Base-by-base conservation (phyloP, 2,888 invertebrate species). In the Rugalucina vietnamica region DNA sequence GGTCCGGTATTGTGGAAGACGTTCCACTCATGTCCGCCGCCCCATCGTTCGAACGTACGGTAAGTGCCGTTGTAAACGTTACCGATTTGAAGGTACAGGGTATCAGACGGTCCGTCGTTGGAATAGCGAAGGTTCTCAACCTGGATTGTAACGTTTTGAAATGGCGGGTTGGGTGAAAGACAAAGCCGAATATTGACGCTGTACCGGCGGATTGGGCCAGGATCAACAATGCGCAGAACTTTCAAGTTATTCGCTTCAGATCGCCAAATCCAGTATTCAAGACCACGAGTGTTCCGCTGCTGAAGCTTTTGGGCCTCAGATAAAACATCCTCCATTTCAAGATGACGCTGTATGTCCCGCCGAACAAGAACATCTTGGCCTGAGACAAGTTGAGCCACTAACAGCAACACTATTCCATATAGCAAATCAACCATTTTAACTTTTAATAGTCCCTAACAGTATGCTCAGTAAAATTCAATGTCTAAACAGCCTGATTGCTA, bases 1-100 rank as follows among this genome's bases (percentile, higher is more conserved):
- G 24, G n/a, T 37, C 83, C 80, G 12, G 86, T 73, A 69, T 86
- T 84, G 14, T 79, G 24, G 27, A 84, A 81, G 27, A 86, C 86
- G 54, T 86, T 86, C 86, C 86, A 86, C 21, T 86, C 83, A 71
- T 81, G 49, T 3, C 86, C 86, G 37, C 79, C 79, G 5, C 81
- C 39, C 79, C 81, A 86, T 73, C 74, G 57, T 57, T 86, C 86
- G 21, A 70, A 10, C 3, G 86, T 86, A 8, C 69, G 73, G 50
- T 76, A 86, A 29, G 72, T 70, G 21, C 72, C 79, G 49, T 75
- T 50, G 14, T 36, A 34, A 21, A 73, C 57, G 14, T 74, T 79
- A 29, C 83, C 73, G 14, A 84, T 49, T 1, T 14, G 34, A 4
- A 81, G 1, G 4, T 69, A 57, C 12, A 86, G 39, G 1, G 43